Conservation (phyloP, 2,797 vertebrate genomes). For the Platyrinchus mystaceus region DNA sequence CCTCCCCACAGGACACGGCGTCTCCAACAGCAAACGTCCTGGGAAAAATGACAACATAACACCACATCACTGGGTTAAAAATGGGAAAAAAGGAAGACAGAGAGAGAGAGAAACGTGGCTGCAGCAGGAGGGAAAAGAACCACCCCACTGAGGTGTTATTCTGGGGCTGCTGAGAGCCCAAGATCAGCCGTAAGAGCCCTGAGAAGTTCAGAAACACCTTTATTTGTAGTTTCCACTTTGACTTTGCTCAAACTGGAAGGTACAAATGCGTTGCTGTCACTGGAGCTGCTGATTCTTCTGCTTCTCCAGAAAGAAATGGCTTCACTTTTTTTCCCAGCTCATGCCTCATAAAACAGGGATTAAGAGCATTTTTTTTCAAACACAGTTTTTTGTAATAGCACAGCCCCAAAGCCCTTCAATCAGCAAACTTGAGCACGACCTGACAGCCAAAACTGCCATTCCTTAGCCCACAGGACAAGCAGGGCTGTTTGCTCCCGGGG, state of each 20-base stretch:
- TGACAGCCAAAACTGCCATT: conserved; percentile 64
- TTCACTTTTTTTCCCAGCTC: not conserved
- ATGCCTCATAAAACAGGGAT: conserved; percentile 68
- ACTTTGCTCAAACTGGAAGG: conserved; percentile 58
- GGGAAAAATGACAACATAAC: not conserved
- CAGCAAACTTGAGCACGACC: conserved; percentile 50
- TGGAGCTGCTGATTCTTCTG: conserved; percentile 67
- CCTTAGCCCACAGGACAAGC: conserved; percentile 66
- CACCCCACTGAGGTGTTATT: not conserved
- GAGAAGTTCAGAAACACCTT: conserved; percentile 57
- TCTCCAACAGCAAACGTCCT: not conserved
- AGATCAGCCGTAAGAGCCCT: not conserved
- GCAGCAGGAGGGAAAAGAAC: not conserved
- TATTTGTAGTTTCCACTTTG: conserved; percentile 59
- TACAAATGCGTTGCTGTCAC: not conserved
- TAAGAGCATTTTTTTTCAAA: conserved; percentile 37
- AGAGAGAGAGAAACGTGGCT: not conserved
- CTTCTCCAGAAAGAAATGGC: conserved; percentile 48
- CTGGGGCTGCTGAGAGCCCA: not conserved
- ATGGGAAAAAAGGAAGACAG: not conserved
- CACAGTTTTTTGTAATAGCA: conserved; percentile 61
- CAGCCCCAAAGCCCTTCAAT: conserved; percentile 62
- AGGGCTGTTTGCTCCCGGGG: conserved; percentile 46
- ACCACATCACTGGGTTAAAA: not conserved
- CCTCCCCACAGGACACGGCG: fast-evolving